Evolutionary conservation across 1,140 invertebrate species (phyloP).

Genomic region (Colletes latitarsis): DNA sequence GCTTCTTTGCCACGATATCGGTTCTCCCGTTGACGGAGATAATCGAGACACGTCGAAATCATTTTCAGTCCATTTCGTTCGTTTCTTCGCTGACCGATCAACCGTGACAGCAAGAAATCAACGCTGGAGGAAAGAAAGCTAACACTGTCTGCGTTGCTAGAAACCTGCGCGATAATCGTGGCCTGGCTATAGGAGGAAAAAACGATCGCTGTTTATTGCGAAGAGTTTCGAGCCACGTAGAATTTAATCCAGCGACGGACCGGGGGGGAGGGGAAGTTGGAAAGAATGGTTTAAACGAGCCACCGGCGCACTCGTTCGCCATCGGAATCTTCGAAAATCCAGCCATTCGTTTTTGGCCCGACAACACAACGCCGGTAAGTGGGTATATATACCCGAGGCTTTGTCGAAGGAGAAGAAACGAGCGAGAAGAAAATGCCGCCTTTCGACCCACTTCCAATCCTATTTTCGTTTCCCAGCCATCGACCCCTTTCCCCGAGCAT

Average conservation of each 20-base stretch:
- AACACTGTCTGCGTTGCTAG: no score
- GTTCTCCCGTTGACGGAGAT: neutral
- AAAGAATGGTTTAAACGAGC: conserved; percentile 37
- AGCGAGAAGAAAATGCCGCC: conserved; percentile 55
- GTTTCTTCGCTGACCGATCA: neutral
- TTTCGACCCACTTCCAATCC: conserved; percentile 63
- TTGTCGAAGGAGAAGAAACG: conserved; percentile 40
- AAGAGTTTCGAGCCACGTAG: conserved; percentile 12
- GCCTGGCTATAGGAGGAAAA: neutral
- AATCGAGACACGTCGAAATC: neutral
- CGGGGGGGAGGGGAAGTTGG: neutral
- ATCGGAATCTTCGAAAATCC: conserved; percentile 58
- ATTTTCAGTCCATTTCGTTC: neutral
- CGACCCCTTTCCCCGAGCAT: conserved; percentile 8
- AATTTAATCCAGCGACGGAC: conserved; percentile 40
- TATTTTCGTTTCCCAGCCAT: conserved; percentile 61
- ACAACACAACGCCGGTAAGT: conserved; percentile 39
- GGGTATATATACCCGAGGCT: conserved; percentile 31
- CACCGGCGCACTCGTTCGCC: conserved; percentile 6
- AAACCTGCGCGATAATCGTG: conserved; percentile 22
- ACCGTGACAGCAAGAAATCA: neutral
- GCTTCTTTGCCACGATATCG: no score
- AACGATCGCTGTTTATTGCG: conserved; percentile 28
- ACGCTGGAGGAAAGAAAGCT: neutral
- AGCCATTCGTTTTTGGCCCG: conserved; percentile 52